A percentile compares a stretch with the other conserved stretches of the same genome.
Evolutionary conservation across 2,113 vertebrate species (phyloP).

Genomic region (Cichladusa arquata): DNA sequence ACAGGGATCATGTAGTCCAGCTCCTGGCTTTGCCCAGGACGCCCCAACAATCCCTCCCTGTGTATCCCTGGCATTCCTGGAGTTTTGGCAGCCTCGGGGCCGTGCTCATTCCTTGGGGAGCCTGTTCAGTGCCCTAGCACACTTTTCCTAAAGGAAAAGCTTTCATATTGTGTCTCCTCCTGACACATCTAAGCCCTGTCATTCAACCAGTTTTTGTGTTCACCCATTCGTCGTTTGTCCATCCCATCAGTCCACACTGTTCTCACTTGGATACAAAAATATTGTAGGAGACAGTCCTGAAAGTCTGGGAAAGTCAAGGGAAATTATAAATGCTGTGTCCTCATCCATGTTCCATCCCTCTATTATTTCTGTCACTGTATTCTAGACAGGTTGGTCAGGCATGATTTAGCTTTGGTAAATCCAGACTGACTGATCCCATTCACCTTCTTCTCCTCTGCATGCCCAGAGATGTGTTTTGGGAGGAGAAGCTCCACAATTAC

Average conservation of each 20-base stretch:
- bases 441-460: background rate
- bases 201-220: background rate
- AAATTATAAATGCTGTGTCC: background rate
- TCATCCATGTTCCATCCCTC: background rate
- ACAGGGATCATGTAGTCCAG: background rate
- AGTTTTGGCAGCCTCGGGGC: background rate
- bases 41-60: background rate
- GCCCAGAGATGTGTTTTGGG: background rate
- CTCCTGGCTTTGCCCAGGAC: background rate
- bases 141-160: background rate
- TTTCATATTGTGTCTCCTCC: background rate
- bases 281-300: background rate
- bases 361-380: background rate
- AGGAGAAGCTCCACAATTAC: background rate
- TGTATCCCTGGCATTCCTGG: background rate
- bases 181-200: background rate
- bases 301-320: background rate
- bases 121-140: background rate
- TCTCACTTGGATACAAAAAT: background rate
- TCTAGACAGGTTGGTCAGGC: background rate
- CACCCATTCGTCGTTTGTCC: background rate
- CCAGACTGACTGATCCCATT: background rate
- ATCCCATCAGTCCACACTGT: background rate
- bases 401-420: background rate
- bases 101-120: background rate